Evolutionary conservation across 2,113 vertebrate genomes (phyloP), one percentile per base, ranked within the genome.

Genomic region (Mionectes macconnelli): DNA sequence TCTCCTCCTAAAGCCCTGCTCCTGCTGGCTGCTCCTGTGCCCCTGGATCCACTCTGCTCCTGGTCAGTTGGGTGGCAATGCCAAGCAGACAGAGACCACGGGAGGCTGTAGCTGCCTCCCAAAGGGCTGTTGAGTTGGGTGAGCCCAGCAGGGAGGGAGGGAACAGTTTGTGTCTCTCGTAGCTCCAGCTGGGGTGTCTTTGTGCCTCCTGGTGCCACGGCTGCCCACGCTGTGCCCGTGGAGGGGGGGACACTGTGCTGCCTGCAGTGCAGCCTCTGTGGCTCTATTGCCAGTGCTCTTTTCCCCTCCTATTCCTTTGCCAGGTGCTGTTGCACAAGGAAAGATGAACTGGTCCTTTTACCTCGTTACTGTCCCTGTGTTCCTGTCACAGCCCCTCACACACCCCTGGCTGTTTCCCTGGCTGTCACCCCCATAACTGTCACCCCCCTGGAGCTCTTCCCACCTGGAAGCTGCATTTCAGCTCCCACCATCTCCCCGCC

Each of bases 21-120:
- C 31, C 30, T 24, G 42, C 11, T 1, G 4, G n/a, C 28, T 50
- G 59, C 70, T 53, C 39, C 55, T 0, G 23, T 7, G 30, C 31
- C 20, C 2, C 59, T 17, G 50, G 44, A 4, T 42, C 19, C 23
- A 2, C 56, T 11, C n/a, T 3, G 0, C 20, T 37, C 37, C 27
- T 21, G 14, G 13, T 44, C 67, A 8, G 7, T 4, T 1, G 42
- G 62, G 35, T 4, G 15, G 33, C 15, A 9, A 6, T 10, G 47
- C 52, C 24, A 2, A 1, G 35, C 64, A 9, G 22, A 30, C 15
- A 2, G 2, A 21, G 40, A 8, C 0, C 2, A 9, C 0, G 35
- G 0, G 7, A 27, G 35, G 56, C 79, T 3, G 4, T 1, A 4
- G 14, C 44, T 69, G 55, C 63, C 3, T 37, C 42, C 64, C 14